Evolutionary conservation across 2,113 vertebrate species (phyloP).

Genomic region (Bubalus kerabau): DNA sequence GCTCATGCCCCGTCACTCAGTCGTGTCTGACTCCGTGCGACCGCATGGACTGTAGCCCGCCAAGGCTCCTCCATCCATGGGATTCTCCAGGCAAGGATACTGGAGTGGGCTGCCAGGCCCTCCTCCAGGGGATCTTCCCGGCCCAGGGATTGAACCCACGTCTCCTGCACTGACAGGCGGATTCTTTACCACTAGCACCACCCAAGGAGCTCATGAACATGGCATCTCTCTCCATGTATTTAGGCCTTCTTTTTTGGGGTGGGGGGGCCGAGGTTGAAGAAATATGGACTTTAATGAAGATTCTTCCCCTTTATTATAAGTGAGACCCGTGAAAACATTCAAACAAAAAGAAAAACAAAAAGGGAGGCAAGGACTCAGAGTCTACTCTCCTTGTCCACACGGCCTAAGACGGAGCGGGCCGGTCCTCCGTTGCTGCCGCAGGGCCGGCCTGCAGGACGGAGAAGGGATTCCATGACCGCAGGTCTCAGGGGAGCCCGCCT

Average conservation of each 20-base stretch:
- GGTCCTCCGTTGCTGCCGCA: not conserved
- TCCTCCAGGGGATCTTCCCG: not conserved
- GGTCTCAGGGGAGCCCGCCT: not conserved
- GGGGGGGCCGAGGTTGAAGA: conserved; percentile 42
- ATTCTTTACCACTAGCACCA: not conserved
- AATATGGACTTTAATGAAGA: conserved; percentile 80
- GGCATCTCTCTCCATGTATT: not conserved
- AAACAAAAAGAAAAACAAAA: conserved; percentile 42
- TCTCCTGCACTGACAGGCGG: not conserved
- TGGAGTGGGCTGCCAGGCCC: not conserved
- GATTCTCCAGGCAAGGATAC: not conserved
- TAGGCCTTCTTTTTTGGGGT: not conserved
- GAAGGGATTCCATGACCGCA: not conserved
- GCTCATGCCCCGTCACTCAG: not conserved
- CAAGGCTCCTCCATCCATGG: not conserved
- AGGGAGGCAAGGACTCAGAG: not conserved
- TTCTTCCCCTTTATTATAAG: conserved; percentile 81
- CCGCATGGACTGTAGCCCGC: not conserved
- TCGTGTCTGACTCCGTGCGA: not conserved
- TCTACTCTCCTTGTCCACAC: not conserved
- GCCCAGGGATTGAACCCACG: not conserved
- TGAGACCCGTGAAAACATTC: conserved; percentile 54
- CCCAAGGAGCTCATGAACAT: not conserved
- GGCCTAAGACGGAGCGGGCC: not conserved
- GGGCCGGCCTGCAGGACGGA: not conserved